Evolutionary conservation across 2,888 invertebrate genomes (phyloP), one percentile per base, ranked within the genome.

Genomic region (Lasioglossum malachurum): DNA sequence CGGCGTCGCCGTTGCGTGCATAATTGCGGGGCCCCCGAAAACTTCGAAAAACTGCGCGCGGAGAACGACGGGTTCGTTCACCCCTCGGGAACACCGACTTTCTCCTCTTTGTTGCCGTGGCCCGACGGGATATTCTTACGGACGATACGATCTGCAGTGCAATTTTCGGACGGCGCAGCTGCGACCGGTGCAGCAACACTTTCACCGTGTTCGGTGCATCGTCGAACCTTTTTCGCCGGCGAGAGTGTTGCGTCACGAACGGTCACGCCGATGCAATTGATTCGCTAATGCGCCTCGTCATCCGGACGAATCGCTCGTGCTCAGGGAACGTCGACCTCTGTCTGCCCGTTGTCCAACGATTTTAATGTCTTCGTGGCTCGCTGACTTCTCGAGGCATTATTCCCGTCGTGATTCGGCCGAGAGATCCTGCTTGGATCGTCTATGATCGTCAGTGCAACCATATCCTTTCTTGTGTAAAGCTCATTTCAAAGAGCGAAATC

Each of bases 81-180:
- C 38, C 69, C 69, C 69, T 14, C 38, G 38, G 35, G 35, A 23
- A 69, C 67, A 12, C n/a, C 23, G 69, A 69, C 69, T 69, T 69
- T 69, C 69, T 69, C 69, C 38, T 69, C 69, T 38, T 69, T 69
- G 35, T 35, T 69, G 12, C 23, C 38, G 38, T 10, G 38, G 10
- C 38, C 69, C 23, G 69, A 23, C 35, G 69, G 35, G 19, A 69
- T 38, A 38, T n/a, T 19, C 31, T 19, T 23, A 23, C 23, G 10
- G n/a, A 38, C 69, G 69, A 69, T 69, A 69, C 69, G 23, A 69
- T 69, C 69, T 69, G 12, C 23, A 10, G 69, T 10, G 69, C 69
- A 69, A 69, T 69, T 69, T 69, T 38, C 35, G 67, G 69, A 23
- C 53, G n/a, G 38, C 69, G 69, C 69, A 69, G 69, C 69, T 69